Base-by-base conservation (phyloP, 2,888 invertebrate genomes). In the Hypsopygia costalis region DNA sequence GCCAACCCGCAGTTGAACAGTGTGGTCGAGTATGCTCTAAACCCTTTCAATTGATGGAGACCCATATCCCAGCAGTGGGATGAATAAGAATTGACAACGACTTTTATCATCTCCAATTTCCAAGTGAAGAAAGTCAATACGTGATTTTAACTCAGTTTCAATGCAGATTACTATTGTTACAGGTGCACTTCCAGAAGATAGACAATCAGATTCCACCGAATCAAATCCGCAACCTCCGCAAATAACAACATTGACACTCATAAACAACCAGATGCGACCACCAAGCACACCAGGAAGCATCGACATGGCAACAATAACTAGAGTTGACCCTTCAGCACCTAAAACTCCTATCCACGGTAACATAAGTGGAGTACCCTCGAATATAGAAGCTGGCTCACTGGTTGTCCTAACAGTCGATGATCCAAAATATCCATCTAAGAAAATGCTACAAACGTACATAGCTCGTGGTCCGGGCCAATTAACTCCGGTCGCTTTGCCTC, bases 381-480 rank as follows among this genome's bases (percentile, higher is more conserved):
- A 87, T 42, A 81, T 87, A 0, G 81, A 86, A 42, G 65, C 61
- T 0, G 88, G 87, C 0, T 88, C 88, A 0, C 48, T 88, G 28
- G 87, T 88, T 0, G 83, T 87, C 0, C 47, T 88, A 1, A 78
- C 86, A 0, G 85, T 86, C 0, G 73, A 81, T 34, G 86, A 87
- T 47, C 87, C 88, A 0, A 65, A 69, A 16, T 76, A 79, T 0
- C 82, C 88, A 0, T 62, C 81, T 0, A 83, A 83, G 50, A 85
- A 86, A 43, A 83, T 86, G 76, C 51, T 87, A 1, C 88, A 88
- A 39, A 87, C 87, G 0, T 88, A 87, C 45, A 78, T 87, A 36
- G 77, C 86, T 0, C 65, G 75, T 2, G 78, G 71, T 0, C 69
- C 66, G 0, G 86, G 83, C 0, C 62, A 68, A 36, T 46, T 88